A percentile compares a stretch with the other conserved stretches of the same genome.
Conservation (phyloP, 2,797 vertebrate species). For the Cryptoblepharus egeriae region DNA sequence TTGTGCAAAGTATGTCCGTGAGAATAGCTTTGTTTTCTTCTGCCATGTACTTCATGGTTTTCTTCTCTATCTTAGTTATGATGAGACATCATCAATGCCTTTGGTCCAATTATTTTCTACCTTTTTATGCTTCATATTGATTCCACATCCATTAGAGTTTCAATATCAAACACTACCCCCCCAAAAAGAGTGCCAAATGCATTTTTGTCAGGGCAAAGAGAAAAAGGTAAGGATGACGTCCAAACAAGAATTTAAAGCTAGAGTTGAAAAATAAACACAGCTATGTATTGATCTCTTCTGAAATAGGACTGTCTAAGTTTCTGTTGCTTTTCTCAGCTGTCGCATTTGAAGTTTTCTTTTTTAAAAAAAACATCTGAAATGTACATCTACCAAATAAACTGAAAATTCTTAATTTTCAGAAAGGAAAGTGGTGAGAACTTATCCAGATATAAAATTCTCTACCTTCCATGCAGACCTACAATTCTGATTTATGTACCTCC, state of each 20-base stretch:
- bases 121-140: not conserved
- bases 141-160: not conserved
- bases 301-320: not conserved
- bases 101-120: not conserved
- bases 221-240: not conserved
- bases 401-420: not conserved
- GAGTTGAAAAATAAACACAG: not conserved
- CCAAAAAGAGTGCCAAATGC: not conserved
- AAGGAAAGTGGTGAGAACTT: not conserved
- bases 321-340: not conserved
- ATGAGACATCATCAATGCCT: conserved; percentile 10
- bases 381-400: not conserved
- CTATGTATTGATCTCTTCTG: not conserved
- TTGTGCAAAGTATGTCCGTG: not conserved
- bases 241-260: not conserved
- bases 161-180: not conserved
- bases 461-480: not conserved
- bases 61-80: conserved; percentile 14
- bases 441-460: not conserved
- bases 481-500: not conserved
- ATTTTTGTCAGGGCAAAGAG: not conserved
- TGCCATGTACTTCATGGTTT: not conserved
- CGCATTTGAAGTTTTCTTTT: not conserved
- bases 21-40: not conserved
- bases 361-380: not conserved